Evolutionary conservation across 2,113 vertebrate genomes (phyloP).

Genomic region (Nanorana parkeri): DNA sequence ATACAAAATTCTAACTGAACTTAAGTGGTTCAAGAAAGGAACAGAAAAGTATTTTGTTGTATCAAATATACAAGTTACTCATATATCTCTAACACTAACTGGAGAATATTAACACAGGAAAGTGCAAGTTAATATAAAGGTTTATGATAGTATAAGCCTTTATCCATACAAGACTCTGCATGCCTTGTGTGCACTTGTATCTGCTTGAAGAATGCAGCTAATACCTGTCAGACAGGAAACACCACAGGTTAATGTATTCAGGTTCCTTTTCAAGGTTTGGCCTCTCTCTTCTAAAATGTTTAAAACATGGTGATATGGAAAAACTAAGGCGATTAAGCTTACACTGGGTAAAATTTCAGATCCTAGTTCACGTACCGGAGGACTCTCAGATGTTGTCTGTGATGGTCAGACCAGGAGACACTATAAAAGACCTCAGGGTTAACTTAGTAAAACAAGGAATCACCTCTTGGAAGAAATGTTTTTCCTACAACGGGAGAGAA

Average conservation of each 20-base stretch:
- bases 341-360: constrained; percentile 77
- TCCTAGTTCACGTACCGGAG: constrained; percentile 76
- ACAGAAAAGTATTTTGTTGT: no score
- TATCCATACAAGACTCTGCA: background rate
- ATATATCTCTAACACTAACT: no score
- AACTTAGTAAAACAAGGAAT: constrained; percentile 73
- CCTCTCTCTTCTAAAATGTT: constrained; percentile 4
- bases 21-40: no score
- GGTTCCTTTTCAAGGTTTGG: background rate
- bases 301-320: constrained; percentile 66
- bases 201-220: constrained; percentile 13
- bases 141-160: constrained; percentile 10
- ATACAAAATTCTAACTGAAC: no score
- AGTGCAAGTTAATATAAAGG: background rate
- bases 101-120: background rate
- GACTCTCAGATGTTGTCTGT: constrained; percentile 75
- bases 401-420: constrained; percentile 73
- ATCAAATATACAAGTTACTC: no score
- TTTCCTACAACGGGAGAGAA: constrained; percentile 77
- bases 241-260: constrained; percentile 14
- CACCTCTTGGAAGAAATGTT: constrained; percentile 77
- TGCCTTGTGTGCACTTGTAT: background rate
- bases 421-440: constrained; percentile 76
- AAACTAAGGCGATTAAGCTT: constrained; percentile 73
- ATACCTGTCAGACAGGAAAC: constrained; percentile 50